Evolutionary conservation across 2,888 invertebrate species (phyloP), one percentile per base, ranked within the genome.

Genomic region (Tenthredo mesomela): DNA sequence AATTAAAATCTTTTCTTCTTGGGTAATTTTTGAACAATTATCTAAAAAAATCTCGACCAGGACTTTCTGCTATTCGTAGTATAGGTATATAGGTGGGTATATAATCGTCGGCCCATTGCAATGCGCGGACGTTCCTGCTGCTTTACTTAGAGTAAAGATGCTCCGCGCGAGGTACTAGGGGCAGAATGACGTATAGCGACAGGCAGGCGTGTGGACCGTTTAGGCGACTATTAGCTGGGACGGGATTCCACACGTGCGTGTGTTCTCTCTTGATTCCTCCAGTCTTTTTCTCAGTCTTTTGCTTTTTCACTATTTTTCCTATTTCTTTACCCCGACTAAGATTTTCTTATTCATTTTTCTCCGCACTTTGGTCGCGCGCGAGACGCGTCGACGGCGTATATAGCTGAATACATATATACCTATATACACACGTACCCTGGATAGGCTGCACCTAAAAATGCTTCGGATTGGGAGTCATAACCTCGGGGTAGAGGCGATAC

Each of bases 161-260:
- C n/a, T 33, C 67, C 67, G 65, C 18, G 29, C 82, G 50, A 71
- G 50, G 88, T 78, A 86, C 85, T 50, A 85, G 85, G 87, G 89
- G 88, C 87, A 87, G 87, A 84, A 86, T 90, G 89, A 90, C 88
- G 87, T 89, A 90, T 88, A 88, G 89, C 88, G 88, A 90, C 90
- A 89, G 88, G 87, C 87, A 86, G 87, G 86, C 87, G 87, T 89
- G 88, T 86, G 88, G 87, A 90, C 88, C 90, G 87, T 90, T 90
- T 90, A 90, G 89, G 87, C 88, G 90, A 90, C 90, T 90, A 90
- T 87, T 87, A 87, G 87, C 70, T 70, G 70, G 5, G 54, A 71
- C 84, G 65, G 86, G 84, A 87, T 87, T 87, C 87, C 61, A 87
- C 89, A 87, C 88, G 89, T 88, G 89, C 87, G 87, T 82, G 21